Percentiles rank a stretch among this genome's conserved stretches.
These are phyloP conservation scores for Scytalopus superciliaris DNA, from an alignment of 2,113 vertebrate genomes.

Conservation along the genomic window DNA sequence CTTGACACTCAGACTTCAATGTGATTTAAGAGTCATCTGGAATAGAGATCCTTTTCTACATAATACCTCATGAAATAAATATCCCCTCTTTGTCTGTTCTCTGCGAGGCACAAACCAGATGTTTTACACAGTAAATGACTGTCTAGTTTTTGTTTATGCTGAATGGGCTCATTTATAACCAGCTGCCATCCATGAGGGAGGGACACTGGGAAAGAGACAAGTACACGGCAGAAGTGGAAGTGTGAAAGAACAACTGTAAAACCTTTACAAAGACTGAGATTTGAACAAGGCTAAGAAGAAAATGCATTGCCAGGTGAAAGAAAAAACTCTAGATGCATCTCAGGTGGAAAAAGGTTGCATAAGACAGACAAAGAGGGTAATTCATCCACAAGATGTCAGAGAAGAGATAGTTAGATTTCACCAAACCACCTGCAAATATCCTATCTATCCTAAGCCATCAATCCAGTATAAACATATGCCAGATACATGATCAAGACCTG, in stretches of 20 bases:
- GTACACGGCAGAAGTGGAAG: not conserved
- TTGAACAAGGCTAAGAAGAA: not conserved
- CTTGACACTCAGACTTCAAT: not conserved
- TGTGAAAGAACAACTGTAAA: not conserved
- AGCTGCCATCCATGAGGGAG: slow-evolving; percentile 13
- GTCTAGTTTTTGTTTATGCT: slow-evolving; percentile 20
- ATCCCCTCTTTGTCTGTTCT: not conserved
- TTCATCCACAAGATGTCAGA: not conserved
- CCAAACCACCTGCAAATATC: not conserved
- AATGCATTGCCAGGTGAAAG: not conserved
- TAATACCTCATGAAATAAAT: slow-evolving; percentile 20
- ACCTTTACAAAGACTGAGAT: not conserved
- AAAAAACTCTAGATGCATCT: not conserved
- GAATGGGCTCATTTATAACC: slow-evolving; percentile 18
- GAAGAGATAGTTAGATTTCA: not conserved
- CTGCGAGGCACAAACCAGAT: not conserved
- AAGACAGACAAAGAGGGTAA: not conserved
- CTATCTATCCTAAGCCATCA: not conserved
- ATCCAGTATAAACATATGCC: too few relatives aligned
- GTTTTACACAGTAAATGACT: not conserved
- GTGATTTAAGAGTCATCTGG: slow-evolving; percentile 14
- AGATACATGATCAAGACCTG: not conserved
- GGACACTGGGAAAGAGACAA: not conserved
- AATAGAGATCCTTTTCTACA: not conserved
- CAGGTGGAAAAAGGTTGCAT: not conserved